These are phyloP conservation scores for Phacellophora camtschatica DNA, from an alignment of 30 jellyfish, hydroid and myxozoan species.

Conservation along the genomic window DNA sequence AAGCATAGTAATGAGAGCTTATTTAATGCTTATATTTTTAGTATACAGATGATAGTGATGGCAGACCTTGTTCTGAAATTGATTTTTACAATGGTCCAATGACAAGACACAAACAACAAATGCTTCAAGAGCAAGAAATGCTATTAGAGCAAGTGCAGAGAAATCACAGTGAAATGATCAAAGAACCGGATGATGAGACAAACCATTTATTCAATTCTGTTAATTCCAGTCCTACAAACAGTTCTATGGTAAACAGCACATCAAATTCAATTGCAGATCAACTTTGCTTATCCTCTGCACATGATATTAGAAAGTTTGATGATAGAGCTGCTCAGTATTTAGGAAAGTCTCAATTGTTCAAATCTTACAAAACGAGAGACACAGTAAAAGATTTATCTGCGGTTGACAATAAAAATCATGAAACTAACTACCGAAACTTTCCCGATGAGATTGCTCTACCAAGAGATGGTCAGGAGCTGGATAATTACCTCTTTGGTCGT, in stretches of 20 bases:
- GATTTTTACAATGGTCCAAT: conserved; percentile 98
- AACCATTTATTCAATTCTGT: background rate
- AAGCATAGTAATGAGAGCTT: too few relatives aligned
- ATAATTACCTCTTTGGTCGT: conserved; percentile 54
- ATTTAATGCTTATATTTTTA: too few relatives aligned
- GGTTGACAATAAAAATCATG: background rate
- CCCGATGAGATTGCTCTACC: background rate
- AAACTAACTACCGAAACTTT: background rate
- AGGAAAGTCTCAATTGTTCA: conserved; percentile 6
- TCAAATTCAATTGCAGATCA: conserved; percentile 23
- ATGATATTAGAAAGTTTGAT: background rate
- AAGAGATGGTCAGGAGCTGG: conserved; percentile 40
- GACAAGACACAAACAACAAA: conserved; percentile 98
- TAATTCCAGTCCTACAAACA: conserved; percentile 35
- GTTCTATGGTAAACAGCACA: conserved; percentile 26
- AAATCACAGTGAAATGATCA: conserved; percentile 22
- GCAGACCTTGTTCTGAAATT: conserved; percentile 80
- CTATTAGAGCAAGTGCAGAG: conserved; percentile 88
- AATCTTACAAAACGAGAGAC: conserved; percentile 3
- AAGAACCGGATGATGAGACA: conserved; percentile 11
- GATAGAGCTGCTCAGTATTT: background rate
- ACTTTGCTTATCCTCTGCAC: conserved; percentile 6
- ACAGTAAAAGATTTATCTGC: background rate
- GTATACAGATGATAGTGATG: conserved; percentile 88
- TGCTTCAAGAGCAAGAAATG: conserved; percentile 97